These are phyloP conservation scores for Oligia strigilis DNA, from an alignment of 2,888 invertebrate genomes.

Conservation along the genomic window DNA sequence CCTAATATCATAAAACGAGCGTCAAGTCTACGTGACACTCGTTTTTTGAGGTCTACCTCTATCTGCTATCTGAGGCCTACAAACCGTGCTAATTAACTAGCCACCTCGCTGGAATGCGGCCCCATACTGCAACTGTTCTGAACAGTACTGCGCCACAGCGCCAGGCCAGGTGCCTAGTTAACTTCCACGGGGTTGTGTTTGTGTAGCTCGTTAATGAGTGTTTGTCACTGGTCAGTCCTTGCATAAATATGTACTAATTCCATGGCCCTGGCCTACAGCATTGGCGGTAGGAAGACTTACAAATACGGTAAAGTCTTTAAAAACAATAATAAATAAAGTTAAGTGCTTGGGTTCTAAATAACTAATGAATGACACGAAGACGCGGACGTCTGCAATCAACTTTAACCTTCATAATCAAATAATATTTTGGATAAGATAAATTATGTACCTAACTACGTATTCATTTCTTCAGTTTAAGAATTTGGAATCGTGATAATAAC, in stretches of 20 bases:
- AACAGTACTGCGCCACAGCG: too few species aligned
- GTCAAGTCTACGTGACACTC: neutral
- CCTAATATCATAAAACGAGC: neutral
- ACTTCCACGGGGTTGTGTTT: too few species aligned
- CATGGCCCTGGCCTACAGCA: neutral
- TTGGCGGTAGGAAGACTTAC: neutral
- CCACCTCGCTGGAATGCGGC: too few species aligned
- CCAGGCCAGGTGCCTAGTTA: too few species aligned
- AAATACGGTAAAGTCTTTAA: neutral
- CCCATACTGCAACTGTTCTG: too few species aligned
- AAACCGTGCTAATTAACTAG: too few species aligned
- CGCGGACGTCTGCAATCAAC: conserved; percentile 23
- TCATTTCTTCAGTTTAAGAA: neutral
- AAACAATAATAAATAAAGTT: conserved; percentile 1
- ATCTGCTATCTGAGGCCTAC: neutral
- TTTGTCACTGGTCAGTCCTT: neutral
- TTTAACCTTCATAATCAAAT: conserved; percentile 34
- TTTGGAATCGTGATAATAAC: conserved; percentile 12
- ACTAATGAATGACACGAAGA: neutral
- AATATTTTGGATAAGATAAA: conserved; percentile 30
- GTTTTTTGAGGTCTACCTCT: neutral
- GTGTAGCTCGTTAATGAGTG: neutral
- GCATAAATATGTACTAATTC: neutral
- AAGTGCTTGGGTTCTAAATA: neutral
- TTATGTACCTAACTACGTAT: neutral